Percentiles rank a stretch among this genome's conserved stretches.
These are phyloP conservation scores for Sitta carolinensis DNA, from an alignment of 2,797 vertebrate species.

Conservation along the genomic window DNA sequence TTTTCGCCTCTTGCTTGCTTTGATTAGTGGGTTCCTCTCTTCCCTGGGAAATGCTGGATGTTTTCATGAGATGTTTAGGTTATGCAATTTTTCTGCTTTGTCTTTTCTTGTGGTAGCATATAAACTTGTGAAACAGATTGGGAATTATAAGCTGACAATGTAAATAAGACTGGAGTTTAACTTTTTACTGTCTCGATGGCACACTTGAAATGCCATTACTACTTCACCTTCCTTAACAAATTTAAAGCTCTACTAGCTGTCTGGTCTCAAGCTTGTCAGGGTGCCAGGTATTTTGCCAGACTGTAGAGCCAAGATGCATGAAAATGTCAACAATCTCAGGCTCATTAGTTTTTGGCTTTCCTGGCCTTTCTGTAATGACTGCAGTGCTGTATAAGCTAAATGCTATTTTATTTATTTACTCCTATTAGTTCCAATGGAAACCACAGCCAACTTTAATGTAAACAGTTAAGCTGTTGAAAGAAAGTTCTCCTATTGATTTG, in stretches of 20 bases:
- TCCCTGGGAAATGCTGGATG: neutral
- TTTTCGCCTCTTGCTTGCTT: neutral
- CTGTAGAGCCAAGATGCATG: slow-evolving; percentile 9
- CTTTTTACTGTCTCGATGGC: neutral
- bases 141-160: neutral
- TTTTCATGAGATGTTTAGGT: neutral
- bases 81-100: neutral
- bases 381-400: slow-evolving; percentile 8
- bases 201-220: neutral
- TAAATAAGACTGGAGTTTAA: neutral
- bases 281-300: slow-evolving; percentile 36
- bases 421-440: slow-evolving; percentile 22
- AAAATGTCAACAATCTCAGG: slow-evolving; percentile 42
- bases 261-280: slow-evolving; percentile 4
- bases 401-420: slow-evolving; percentile 8
- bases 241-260: slow-evolving; percentile 12
- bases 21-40: neutral
- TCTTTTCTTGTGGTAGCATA: neutral
- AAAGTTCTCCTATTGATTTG: slow-evolving; percentile 15
- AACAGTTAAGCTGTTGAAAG: neutral
- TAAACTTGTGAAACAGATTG: neutral
- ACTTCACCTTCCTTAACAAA: neutral
- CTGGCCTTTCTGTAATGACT: slow-evolving; percentile 38
- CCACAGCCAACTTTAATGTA: neutral
- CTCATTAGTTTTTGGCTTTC: slow-evolving; percentile 58